Evolutionary conservation across 2,888 invertebrate genomes (phyloP).

Genomic region (Capitulum mitella): DNA sequence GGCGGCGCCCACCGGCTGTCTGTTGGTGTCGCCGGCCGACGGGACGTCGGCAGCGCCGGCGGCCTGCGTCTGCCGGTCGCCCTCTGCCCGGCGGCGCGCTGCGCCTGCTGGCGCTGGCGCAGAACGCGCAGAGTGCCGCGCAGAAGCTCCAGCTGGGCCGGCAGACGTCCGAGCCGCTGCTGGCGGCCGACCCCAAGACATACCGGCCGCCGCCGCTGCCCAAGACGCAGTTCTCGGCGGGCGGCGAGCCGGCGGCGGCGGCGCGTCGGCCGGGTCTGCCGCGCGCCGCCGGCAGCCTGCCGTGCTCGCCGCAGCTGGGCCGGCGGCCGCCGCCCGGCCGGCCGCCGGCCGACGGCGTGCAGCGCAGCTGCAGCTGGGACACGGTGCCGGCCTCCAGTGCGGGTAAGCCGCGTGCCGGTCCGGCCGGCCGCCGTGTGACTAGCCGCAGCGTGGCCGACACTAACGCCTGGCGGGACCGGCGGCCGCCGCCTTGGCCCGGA

Average conservation of each 20-base stretch:
- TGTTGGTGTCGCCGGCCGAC: background rate
- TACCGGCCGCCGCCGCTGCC: conserved; percentile 11
- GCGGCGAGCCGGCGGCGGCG: background rate
- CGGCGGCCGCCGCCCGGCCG: background rate
- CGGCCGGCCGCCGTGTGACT: background rate
- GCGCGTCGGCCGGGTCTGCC: background rate
- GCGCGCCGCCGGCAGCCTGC: background rate
- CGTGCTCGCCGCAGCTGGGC: background rate
- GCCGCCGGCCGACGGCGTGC: background rate
- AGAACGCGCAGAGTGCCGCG: background rate
- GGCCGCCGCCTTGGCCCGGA: no score
- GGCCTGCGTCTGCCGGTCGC: background rate
- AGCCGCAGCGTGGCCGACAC: background rate
- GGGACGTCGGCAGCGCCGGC: no score
- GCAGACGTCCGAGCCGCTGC: background rate
- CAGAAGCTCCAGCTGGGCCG: background rate
- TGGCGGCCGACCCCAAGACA: background rate
- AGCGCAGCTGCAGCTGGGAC: background rate
- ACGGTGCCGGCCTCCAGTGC: background rate
- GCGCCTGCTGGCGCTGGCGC: background rate
- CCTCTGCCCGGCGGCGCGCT: background rate
- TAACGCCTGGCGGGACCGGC: background rate
- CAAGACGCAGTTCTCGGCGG: conserved; percentile 11
- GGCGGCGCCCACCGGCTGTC: background rate
- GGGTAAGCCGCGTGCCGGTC: background rate